Percentiles rank a stretch among this genome's conserved stretches.
Evolutionary conservation across 2,888 invertebrate genomes (phyloP).

Genomic region (Scaptomyza flava): DNA sequence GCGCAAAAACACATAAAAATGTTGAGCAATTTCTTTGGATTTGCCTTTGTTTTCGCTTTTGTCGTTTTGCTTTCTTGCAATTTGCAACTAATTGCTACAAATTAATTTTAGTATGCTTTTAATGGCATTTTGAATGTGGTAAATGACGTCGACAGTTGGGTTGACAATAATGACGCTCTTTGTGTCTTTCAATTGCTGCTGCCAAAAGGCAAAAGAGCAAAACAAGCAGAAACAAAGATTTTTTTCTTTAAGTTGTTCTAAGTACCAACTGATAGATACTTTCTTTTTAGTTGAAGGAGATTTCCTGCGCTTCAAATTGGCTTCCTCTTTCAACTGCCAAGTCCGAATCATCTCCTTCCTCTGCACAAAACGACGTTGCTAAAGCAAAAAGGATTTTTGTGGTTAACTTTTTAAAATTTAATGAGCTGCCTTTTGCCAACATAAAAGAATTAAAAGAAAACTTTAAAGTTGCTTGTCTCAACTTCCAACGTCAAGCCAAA

Average conservation of each 20-base stretch:
- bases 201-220: constrained; percentile 23
- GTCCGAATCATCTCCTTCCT: not conserved
- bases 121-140: constrained; percentile 80
- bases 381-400: constrained; percentile 52
- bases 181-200: constrained; percentile 61
- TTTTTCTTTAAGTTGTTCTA: not conserved
- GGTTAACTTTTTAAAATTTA: constrained; percentile 67
- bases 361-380: not conserved
- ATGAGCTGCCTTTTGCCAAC: constrained; percentile 38
- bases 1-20: constrained; percentile 78
- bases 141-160: constrained; percentile 57
- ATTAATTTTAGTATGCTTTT: constrained; percentile 80
- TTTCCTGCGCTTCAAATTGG: too few relatives aligned
- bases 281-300: not conserved
- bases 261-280: constrained; percentile 9
- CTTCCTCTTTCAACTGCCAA: not conserved
- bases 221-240: not conserved
- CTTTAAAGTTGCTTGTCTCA: not conserved
- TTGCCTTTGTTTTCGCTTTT: constrained; percentile 26
- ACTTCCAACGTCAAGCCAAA: constrained; percentile 2
- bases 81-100: constrained; percentile 80
- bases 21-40: constrained; percentile 68
- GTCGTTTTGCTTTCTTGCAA: constrained; percentile 68
- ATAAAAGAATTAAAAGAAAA: not conserved
- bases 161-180: constrained; percentile 69